phyloP scores from a whole-genome alignment of 2,888 invertebrate genomes.

The Eledona agricola region DNA sequence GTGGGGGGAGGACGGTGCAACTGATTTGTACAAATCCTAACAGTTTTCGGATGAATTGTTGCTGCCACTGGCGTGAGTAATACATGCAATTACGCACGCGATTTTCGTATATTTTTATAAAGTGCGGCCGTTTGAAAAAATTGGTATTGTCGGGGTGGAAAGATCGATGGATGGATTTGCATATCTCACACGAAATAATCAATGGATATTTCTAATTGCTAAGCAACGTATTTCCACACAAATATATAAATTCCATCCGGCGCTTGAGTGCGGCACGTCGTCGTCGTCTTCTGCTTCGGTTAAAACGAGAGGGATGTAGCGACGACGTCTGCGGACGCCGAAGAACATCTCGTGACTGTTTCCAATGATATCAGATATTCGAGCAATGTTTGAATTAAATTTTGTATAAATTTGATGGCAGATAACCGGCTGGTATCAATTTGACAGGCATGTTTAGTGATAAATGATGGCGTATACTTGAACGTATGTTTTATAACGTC shows the following conservation, averaged over 20 bases:
- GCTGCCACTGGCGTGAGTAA: slow-evolving; percentile 40
- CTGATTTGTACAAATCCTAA: too few relatives aligned
- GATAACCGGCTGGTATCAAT: slow-evolving; percentile 56
- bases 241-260: slow-evolving; percentile 50
- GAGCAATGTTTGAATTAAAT: slow-evolving; percentile 60
- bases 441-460: slow-evolving; percentile 51
- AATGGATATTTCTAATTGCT: slow-evolving; percentile 58
- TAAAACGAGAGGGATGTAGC: slow-evolving; percentile 13
- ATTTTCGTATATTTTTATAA: too few relatives aligned
- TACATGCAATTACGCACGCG: too few relatives aligned
- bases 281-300: not conserved
- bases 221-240: slow-evolving; percentile 59
- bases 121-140: too few relatives aligned
- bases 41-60: too few relatives aligned
- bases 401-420: slow-evolving; percentile 61
- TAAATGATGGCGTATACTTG: slow-evolving; percentile 46
- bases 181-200: slow-evolving; percentile 54
- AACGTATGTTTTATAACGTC: slow-evolving; percentile 43
- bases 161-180: too few relatives aligned
- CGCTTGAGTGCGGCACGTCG: not conserved
- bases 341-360: slow-evolving; percentile 56
- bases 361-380: slow-evolving; percentile 60
- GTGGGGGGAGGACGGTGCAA: too few relatives aligned
- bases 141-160: too few relatives aligned
- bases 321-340: slow-evolving; percentile 16